These are phyloP conservation scores for Iguana delicatissima DNA, from an alignment of 2,797 vertebrate species.

Conservation along the genomic window DNA sequence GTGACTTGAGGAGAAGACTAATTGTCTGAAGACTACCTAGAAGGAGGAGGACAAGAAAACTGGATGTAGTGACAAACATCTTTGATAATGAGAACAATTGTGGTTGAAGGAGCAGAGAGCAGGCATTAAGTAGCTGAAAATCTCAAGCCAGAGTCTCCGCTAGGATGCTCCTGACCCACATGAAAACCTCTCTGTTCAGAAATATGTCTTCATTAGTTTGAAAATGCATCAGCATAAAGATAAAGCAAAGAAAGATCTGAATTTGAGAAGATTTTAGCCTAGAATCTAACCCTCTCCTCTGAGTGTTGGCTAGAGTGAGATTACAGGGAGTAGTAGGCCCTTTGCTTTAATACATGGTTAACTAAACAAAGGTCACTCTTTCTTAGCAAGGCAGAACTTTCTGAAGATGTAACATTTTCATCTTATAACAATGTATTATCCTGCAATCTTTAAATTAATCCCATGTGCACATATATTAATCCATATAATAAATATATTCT, in stretches of 20 bases:
- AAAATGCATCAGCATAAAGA: background rate
- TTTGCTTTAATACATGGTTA: background rate
- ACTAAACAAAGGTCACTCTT: background rate
- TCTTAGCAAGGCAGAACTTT: background rate
- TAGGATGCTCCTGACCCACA: background rate
- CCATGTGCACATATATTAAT: background rate
- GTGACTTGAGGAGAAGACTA: background rate
- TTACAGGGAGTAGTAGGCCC: background rate
- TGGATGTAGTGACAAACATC: background rate
- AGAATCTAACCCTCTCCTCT: background rate
- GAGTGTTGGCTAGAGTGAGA: background rate
- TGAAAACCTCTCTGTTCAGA: background rate
- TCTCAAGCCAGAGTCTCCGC: background rate
- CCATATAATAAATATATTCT: background rate
- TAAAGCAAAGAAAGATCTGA: background rate
- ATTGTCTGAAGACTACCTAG: background rate
- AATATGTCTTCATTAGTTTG: background rate
- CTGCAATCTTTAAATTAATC: background rate
- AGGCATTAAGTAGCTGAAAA: background rate
- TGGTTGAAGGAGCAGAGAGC: background rate
- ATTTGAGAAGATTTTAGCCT: background rate
- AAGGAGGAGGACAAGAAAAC: background rate
- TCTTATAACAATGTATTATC: background rate
- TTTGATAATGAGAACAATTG: background rate
- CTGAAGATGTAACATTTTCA: background rate